phyloP scores from a whole-genome alignment of 2,113 vertebrate species.

The Ammodytes dubius region DNA sequence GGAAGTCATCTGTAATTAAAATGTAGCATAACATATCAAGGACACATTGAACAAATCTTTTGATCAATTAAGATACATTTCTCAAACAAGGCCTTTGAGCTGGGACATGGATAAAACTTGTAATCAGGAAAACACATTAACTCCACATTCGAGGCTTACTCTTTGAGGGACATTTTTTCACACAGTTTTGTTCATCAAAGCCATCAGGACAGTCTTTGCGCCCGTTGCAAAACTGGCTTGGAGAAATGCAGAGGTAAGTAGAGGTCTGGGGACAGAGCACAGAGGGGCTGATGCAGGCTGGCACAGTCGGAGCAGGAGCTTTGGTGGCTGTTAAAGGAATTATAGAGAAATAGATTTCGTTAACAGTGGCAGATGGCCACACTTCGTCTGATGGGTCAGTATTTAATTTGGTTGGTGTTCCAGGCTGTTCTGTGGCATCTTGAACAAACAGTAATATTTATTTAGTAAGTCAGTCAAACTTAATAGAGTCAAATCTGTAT shows the following conservation, averaged over 20 bases:
- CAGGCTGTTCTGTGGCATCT: conserved; percentile 78
- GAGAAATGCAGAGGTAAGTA: conserved; percentile 78
- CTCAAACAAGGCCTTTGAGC: background rate
- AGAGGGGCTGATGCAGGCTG: conserved; percentile 79
- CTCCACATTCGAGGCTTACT: conserved; percentile 69
- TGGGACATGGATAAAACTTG: no score
- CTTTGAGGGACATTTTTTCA: conserved; percentile 77
- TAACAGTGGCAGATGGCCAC: background rate
- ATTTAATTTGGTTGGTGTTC: background rate
- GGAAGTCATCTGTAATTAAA: conserved; percentile 71
- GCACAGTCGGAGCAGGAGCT: background rate
- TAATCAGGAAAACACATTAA: background rate
- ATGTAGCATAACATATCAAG: background rate
- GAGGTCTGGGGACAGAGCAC: conserved; percentile 82
- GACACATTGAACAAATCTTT: background rate
- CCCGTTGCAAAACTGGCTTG: conserved; percentile 86
- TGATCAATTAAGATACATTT: background rate
- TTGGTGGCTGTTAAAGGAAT: no score
- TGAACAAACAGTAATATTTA: conserved; percentile 67
- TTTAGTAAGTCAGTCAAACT: background rate
- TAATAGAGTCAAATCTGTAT: background rate
- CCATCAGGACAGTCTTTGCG: conserved; percentile 88
- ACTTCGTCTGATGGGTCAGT: background rate
- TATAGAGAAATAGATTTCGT: no score
- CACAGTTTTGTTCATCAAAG: conserved; percentile 87